Percentiles rank a stretch among this genome's conserved stretches.
phyloP scores from a whole-genome alignment of 2,113 vertebrate genomes.

The Oriolus oriolus region DNA sequence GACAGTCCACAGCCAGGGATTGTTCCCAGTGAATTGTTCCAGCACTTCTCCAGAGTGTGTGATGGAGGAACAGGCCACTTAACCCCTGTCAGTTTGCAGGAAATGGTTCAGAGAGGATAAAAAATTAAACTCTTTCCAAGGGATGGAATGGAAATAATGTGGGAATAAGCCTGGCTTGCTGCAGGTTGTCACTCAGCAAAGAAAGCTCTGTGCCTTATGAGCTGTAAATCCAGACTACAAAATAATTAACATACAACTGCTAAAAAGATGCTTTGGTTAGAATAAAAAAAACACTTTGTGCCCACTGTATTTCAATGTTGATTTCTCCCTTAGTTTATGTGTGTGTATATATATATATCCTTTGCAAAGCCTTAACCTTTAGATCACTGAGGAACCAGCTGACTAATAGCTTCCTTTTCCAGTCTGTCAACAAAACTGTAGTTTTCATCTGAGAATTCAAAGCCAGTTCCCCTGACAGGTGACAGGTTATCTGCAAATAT shows the following conservation, averaged over 20 bases:
- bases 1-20: not conserved
- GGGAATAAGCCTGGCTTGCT: not conserved
- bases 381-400: not conserved
- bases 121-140: not conserved
- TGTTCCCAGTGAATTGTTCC: not conserved
- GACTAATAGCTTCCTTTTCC: not conserved
- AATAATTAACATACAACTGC: not conserved
- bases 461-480: not conserved
- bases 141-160: not conserved
- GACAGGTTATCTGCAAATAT: no score
- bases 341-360: not conserved
- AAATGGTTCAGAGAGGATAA: not conserved
- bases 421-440: not conserved
- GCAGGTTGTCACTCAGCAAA: not conserved
- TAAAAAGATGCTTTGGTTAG: not conserved
- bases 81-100: not conserved
- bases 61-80: not conserved
- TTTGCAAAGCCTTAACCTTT: not conserved
- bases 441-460: not conserved
- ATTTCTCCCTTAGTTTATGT: not conserved
- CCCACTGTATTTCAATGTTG: not conserved
- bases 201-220: rapidly evolving
- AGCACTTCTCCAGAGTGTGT: not conserved
- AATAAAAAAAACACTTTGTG: not conserved
- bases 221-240: not conserved